phyloP scores from a whole-genome alignment of 53 echinoderm and acorn worm species.

The Echinometra lucunter region DNA sequence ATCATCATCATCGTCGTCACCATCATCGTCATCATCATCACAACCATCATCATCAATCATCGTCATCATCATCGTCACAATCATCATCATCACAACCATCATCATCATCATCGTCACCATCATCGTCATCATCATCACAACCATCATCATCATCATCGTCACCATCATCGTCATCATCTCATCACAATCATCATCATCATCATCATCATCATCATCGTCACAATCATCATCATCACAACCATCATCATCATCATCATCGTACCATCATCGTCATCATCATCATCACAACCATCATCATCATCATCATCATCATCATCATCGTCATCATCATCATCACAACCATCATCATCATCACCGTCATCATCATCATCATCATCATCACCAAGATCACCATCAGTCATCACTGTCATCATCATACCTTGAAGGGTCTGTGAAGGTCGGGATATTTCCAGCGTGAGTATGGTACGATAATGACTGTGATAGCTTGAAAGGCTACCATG shows the following conservation, averaged over 20 bases:
- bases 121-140: too few relatives aligned
- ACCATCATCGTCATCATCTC: conserved; percentile 59
- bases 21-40: too few relatives aligned
- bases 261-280: not conserved
- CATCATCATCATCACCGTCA: conserved; percentile 64
- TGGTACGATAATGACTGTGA: conserved; percentile 73
- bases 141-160: conserved; percentile 54
- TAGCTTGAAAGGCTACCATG: conserved; percentile 68
- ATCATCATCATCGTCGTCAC: not conserved
- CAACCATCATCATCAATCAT: too few relatives aligned
- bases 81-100: not conserved
- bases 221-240: conserved; percentile 23
- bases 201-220: conserved; percentile 48
- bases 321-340: conserved; percentile 54
- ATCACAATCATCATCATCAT: conserved; percentile 35
- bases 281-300: not conserved
- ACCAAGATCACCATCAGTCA: not conserved
- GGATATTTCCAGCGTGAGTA: conserved; percentile 80
- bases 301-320: conserved; percentile 34
- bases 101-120: too few relatives aligned
- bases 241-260: not conserved
- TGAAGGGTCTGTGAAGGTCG: conserved; percentile 68
- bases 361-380: conserved; percentile 65
- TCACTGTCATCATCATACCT: conserved; percentile 27
- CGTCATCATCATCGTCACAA: not conserved